Base-by-base conservation (phyloP, 2,888 invertebrate genomes). In the Himalopsyche tibetana region DNA sequence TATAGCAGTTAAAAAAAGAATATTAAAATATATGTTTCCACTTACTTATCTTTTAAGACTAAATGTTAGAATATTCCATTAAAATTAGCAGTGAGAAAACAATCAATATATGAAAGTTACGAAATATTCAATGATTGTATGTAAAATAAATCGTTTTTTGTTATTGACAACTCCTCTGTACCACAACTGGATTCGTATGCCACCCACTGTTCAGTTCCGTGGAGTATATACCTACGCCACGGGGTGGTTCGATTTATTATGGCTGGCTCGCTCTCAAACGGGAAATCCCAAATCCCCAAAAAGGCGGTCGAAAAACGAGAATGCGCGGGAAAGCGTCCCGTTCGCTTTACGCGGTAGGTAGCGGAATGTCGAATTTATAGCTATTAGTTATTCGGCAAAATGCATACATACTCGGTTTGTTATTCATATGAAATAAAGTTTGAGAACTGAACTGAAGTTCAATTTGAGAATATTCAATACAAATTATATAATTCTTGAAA, bases 321-420 rank as follows among this genome's bases (percentile, higher is more conserved):
- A 56, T 19, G 63, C 80, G 80, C 80, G 80, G 80, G 40, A 80
- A 80, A 42, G 38, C 38, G 80, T 38, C 80, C 40, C 80, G 80
- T 80, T 12, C 40, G 80, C 28, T 63, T 15, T 51, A 51, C 63
- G 19, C 28, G 63, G 28, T 19, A 8, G 63, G 28, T 19, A 8
- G 63, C 15, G 28, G 19, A 63, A 63, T 19, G 63, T 63, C 63
- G 63, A 63, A 4, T 19, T 11, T 63, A 8, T 63, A 28, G 63
- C 63, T n/a, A 63, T 63, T 63, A 63, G 63, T 63, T 63, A 63
- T 63, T 19, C 19, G 63, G 63, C 63, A 63, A 28, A 2, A 63
- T 63, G 11, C 63, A 63, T 63, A 8, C 63, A 63, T 63, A 19
- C 63, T 19, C 19, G 19, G 28, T 63, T 63, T 63, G n/a, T 15